phyloP scores from a whole-genome alignment of 2,113 vertebrate species.

The Sander lucioperca region DNA sequence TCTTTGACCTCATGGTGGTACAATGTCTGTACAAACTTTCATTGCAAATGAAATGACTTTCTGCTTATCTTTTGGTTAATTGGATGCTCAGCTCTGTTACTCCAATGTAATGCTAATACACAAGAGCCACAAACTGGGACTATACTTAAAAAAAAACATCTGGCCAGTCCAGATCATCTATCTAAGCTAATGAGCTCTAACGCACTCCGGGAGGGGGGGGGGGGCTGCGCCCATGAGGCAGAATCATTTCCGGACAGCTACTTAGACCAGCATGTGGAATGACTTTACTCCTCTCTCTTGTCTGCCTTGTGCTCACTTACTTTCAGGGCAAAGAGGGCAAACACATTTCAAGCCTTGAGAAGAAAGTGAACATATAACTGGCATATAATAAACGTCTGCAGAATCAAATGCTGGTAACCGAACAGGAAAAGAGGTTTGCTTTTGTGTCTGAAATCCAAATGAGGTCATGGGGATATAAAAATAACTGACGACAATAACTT shows the following conservation, averaged over 20 bases:
- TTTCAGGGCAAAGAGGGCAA: neutral
- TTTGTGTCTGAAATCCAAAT: constrained; percentile 58
- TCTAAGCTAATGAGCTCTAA: constrained; percentile 34
- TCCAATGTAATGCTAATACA: neutral
- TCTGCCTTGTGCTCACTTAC: neutral
- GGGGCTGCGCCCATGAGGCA: neutral
- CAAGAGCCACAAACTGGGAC: neutral
- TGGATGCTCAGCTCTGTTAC: neutral
- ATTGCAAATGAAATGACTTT: neutral
- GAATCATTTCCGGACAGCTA: constrained; percentile 3
- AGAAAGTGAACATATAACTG: neutral
- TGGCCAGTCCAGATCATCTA: constrained; percentile 16
- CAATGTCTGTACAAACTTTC: neutral
- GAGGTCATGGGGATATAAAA: constrained; percentile 67
- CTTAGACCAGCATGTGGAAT: constrained; percentile 35
- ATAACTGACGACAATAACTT: constrained; percentile 71
- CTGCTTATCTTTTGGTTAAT: neutral
- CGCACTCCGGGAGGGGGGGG: constrained; percentile 14
- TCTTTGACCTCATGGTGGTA: too few species aligned
- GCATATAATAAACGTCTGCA: neutral
- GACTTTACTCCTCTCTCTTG: neutral
- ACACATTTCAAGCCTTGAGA: neutral
- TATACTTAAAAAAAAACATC: neutral
- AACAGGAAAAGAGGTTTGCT: constrained; percentile 36
- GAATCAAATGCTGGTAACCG: neutral